These are phyloP conservation scores for Clunio marinus DNA, from an alignment of 2,888 invertebrate species.

Conservation along the genomic window DNA sequence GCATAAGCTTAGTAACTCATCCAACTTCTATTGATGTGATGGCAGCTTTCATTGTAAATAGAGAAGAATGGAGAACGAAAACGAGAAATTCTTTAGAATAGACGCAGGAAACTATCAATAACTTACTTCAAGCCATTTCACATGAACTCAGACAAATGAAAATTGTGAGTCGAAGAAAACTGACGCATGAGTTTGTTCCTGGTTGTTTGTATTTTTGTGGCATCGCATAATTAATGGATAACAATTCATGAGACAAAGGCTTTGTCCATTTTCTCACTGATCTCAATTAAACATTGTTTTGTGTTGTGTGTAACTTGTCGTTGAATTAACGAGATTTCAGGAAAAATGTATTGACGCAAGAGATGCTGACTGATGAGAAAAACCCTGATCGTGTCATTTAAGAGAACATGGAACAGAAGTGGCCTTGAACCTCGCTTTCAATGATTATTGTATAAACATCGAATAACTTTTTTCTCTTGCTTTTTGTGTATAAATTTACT, in stretches of 20 bases:
- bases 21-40: neutral
- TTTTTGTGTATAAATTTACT: too few species aligned
- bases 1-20: neutral
- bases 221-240: neutral
- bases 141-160: neutral
- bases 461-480: neutral
- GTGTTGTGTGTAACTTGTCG: neutral
- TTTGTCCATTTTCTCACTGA: neutral
- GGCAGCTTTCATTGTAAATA: neutral
- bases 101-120: constrained; percentile 16
- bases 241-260: neutral
- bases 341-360: too few species aligned
- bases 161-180: constrained; percentile 11
- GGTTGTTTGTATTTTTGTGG: neutral
- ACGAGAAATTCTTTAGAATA: constrained; percentile 5
- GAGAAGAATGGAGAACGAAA: neutral
- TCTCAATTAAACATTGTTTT: neutral
- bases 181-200: neutral
- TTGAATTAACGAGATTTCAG: neutral
- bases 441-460: too few species aligned
- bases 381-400: too few species aligned
- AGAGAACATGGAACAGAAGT: too few species aligned
- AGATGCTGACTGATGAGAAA: too few species aligned
- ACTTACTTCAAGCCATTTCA: neutral
- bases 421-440: too few species aligned